Evolutionary conservation across 2,113 vertebrate genomes (phyloP).

Genomic region (Alaudala cheleensis): DNA sequence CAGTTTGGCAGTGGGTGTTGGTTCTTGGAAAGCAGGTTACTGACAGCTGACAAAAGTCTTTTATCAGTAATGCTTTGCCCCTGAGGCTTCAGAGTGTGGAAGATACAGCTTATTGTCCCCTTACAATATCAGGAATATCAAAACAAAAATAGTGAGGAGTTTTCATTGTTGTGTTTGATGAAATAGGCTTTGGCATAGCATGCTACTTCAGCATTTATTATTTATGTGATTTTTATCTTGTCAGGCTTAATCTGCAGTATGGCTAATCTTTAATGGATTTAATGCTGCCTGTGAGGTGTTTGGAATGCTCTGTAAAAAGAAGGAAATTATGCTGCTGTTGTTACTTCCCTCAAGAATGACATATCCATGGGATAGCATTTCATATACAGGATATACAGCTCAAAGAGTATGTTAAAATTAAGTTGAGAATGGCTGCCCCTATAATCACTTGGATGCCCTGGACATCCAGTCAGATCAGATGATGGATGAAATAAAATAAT

Average conservation of each 20-base stretch:
- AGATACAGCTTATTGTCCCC: not conserved
- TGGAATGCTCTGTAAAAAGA: not conserved
- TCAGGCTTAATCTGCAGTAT: constrained; percentile 2
- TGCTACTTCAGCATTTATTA: not conserved
- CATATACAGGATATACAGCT: not conserved
- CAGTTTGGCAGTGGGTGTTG: accelerated
- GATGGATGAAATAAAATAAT: not conserved
- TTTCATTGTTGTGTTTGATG: not conserved
- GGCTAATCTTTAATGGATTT: constrained; percentile 32
- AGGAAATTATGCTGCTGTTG: not conserved
- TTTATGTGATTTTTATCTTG: constrained; percentile 28
- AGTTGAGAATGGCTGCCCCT: not conserved
- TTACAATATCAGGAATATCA: not conserved
- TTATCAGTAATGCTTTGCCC: not conserved
- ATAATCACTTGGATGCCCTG: not conserved
- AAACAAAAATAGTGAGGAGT: not conserved
- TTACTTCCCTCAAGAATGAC: not conserved
- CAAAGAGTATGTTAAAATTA: not conserved
- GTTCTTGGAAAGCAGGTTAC: not conserved
- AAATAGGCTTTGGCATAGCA: not conserved
- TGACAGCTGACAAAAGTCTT: not conserved
- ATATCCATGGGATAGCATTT: not conserved
- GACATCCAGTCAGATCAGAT: not conserved
- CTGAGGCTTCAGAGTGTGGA: not conserved
- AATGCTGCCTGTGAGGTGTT: not conserved